These are phyloP conservation scores for Trissolcus japonicus DNA, from an alignment of 2,888 invertebrate genomes.

Conservation along the genomic window DNA sequence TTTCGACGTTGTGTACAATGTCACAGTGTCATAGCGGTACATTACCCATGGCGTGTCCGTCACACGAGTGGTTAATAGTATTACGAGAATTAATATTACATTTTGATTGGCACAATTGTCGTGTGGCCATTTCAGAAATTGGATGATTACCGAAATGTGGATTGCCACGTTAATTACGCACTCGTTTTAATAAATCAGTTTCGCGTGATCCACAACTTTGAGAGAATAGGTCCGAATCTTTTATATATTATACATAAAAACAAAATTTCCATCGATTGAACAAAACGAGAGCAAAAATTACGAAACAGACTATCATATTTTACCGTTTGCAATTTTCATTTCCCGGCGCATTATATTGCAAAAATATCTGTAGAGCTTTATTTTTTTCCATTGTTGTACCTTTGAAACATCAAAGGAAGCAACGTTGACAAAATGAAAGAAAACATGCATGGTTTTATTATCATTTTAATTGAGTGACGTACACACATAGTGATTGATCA, in stretches of 20 bases:
- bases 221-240: background rate
- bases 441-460: slow-evolving; percentile 25
- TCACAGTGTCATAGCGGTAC: slow-evolving; percentile 9
- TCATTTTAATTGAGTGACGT: slow-evolving; percentile 32
- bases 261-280: background rate
- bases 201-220: background rate
- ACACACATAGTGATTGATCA: slow-evolving; percentile 37
- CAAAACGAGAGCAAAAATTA: too few species aligned
- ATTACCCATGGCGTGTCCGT: slow-evolving; percentile 18
- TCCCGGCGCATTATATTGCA: too few species aligned
- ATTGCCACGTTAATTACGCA: slow-evolving; percentile 15
- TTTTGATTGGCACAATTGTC: slow-evolving; percentile 41
- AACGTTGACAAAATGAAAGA: slow-evolving; percentile 7
- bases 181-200: slow-evolving; percentile 22
- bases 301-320: too few species aligned
- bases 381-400: background rate
- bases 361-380: too few species aligned
- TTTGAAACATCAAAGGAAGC: too few species aligned
- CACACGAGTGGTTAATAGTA: slow-evolving; percentile 34
- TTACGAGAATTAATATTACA: slow-evolving; percentile 48
- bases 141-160: slow-evolving; percentile 27
- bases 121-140: slow-evolving; percentile 28
- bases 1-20: slow-evolving; percentile 3
- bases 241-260: background rate
- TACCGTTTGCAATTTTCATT: too few species aligned